Conservation (phyloP, 2,113 vertebrate species). For the Australoheros scitulus region DNA sequence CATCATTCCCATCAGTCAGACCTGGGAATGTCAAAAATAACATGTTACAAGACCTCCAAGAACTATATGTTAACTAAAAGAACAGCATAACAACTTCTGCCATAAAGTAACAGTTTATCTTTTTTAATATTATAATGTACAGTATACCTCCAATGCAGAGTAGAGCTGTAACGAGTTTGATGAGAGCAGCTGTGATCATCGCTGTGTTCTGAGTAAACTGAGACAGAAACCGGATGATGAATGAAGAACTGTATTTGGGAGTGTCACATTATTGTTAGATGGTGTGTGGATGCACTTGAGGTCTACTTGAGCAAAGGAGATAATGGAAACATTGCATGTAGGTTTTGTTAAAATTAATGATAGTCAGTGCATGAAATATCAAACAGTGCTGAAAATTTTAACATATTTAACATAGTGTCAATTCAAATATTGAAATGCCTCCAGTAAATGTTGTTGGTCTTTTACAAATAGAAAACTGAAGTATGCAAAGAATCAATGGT, state of each 20-base stretch:
- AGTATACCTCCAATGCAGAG: background rate
- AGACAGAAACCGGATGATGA: background rate
- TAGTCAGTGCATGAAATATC: too few relatives aligned
- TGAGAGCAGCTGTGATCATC: slow-evolving; percentile 3
- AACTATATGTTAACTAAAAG: background rate
- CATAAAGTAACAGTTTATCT: background rate
- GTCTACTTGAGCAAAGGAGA: background rate
- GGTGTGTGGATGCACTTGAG: background rate
- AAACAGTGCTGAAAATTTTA: too few relatives aligned
- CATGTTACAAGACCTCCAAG: background rate
- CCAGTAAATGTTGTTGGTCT: too few relatives aligned
- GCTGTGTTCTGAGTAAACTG: background rate
- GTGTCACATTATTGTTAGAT: background rate
- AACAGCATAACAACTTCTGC: background rate
- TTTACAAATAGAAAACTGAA: too few relatives aligned
- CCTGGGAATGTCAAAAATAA: background rate
- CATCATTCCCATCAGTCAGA: slow-evolving; percentile 5
- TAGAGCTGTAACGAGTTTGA: slow-evolving; percentile 4
- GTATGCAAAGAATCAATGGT: too few relatives aligned
- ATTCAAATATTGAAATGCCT: too few relatives aligned
- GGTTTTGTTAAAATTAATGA: too few relatives aligned
- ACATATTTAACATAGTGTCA: too few relatives aligned
- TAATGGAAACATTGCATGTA: background rate
- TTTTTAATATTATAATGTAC: background rate
- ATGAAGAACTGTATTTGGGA: background rate